These are phyloP conservation scores for Perognathus longimembris DNA, from an alignment of 2,113 vertebrate genomes.

Conservation along the genomic window DNA sequence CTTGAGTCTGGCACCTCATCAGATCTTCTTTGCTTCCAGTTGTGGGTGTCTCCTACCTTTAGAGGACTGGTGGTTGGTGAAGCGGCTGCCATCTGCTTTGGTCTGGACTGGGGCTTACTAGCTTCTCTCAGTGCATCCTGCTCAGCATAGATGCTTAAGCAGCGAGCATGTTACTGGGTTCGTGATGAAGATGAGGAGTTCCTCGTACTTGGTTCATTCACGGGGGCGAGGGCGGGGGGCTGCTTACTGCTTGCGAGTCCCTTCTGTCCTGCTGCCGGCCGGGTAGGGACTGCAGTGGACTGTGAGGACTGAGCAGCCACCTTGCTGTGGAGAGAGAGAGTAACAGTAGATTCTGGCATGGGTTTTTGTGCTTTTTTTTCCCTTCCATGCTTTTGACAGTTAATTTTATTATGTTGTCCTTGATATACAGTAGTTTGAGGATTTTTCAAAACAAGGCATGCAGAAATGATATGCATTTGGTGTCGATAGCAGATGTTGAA, in stretches of 20 bases:
- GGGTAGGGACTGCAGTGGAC: not conserved
- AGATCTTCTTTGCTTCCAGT: not conserved
- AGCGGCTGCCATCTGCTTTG: too few relatives aligned
- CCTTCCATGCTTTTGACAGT: not conserved
- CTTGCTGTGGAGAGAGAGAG: not conserved
- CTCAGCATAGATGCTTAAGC: too few relatives aligned
- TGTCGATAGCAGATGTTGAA: not conserved
- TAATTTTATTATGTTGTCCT: not conserved
- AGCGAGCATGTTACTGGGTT: not conserved
- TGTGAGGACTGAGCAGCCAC: accelerated
- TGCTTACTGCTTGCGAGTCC: not conserved
- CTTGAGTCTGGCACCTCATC: not conserved
- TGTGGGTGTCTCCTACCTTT: accelerated
- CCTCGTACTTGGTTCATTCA: not conserved
- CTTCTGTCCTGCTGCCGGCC: too few relatives aligned
- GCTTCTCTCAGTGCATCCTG: accelerated
- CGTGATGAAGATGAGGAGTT: accelerated
- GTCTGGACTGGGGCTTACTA: not conserved
- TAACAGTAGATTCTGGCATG: not conserved
- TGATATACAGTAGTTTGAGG: not conserved
- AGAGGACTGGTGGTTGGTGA: not conserved
- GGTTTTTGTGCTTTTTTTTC: not conserved
- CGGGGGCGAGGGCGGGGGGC: not conserved
- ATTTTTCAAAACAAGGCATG: not conserved
- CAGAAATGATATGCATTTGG: not conserved